Conservation (phyloP, 1,140 invertebrate species). For the Antheraea mylitta region DNA sequence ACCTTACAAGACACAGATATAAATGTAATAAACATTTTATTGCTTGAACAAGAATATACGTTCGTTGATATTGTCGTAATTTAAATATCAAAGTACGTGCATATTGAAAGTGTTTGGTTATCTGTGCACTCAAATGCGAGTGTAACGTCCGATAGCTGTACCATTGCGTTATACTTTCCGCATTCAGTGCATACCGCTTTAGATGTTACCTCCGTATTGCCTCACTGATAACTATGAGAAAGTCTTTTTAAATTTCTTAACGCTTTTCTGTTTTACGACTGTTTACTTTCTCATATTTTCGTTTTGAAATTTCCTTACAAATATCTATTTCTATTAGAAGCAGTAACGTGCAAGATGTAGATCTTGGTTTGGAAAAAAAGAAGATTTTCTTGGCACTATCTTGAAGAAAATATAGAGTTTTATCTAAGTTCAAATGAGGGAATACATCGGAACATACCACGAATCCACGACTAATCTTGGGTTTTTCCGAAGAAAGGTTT, state of each 20-base stretch:
- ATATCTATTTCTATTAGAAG: too few species aligned
- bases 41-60: conserved; percentile 49
- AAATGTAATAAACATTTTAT: conserved; percentile 59
- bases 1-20: conserved; percentile 37
- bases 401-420: too few species aligned
- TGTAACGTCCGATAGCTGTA: conserved; percentile 51
- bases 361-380: too few species aligned
- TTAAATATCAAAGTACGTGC: conserved; percentile 23
- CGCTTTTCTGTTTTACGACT: too few species aligned
- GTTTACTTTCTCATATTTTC: too few species aligned
- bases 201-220: not conserved
- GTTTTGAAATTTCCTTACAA: too few species aligned
- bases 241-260: not conserved
- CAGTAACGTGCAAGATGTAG: too few species aligned
- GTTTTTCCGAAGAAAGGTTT: too few species aligned
- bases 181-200: not conserved
- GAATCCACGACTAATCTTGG: too few species aligned
- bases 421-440: too few species aligned
- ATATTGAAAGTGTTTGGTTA: conserved; percentile 31
- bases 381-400: too few species aligned
- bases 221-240: not conserved
- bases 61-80: conserved; percentile 29
- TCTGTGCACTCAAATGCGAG: conserved; percentile 50
- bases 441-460: too few species aligned
- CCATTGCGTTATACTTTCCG: conserved; percentile 8